Percentiles rank a stretch among this genome's conserved stretches.
Conservation (phyloP, 1,140 invertebrate species). For the Pararge aegeria region DNA sequence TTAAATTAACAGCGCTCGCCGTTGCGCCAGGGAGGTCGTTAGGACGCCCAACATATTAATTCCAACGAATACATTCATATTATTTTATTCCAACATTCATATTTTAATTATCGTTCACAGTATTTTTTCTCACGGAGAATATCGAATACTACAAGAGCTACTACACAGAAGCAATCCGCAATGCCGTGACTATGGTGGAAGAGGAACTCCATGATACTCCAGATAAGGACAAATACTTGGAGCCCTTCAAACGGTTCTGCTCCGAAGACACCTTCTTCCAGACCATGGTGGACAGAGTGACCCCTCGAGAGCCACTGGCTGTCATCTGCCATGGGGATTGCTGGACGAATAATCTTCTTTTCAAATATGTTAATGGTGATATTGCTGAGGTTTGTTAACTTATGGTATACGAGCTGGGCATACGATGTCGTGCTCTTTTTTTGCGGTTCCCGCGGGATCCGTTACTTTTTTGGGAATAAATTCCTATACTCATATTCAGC, state of each 20-base stretch:
- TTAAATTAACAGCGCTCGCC: too few species aligned
- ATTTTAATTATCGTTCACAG: slow-evolving; percentile 44
- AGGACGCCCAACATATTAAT: too few species aligned
- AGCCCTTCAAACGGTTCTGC: slow-evolving; percentile 82
- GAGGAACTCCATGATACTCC: slow-evolving; percentile 78
- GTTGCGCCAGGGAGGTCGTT: too few species aligned
- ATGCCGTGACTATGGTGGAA: slow-evolving; percentile 84
- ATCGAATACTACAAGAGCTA: slow-evolving; percentile 86
- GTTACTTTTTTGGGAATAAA: too few species aligned
- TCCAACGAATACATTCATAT: too few species aligned
- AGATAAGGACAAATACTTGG: slow-evolving; percentile 80
- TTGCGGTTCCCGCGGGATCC: too few species aligned
- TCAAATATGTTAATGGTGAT: slow-evolving; percentile 78
- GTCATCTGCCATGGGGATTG: slow-evolving; percentile 88
- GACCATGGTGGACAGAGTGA: slow-evolving; percentile 84
- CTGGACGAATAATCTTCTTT: slow-evolving; percentile 88
- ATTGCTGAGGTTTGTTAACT: slow-evolving; percentile 73
- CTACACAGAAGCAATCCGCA: slow-evolving; percentile 82
- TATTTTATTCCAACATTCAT: too few species aligned
- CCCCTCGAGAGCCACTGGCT: slow-evolving; percentile 81
- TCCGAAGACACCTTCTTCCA: slow-evolving; percentile 84
- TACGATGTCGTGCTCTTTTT: too few species aligned
- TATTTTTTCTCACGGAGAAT: slow-evolving; percentile 83
- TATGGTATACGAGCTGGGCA: neutral
- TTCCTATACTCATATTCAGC: too few species aligned